Conservation (phyloP, 2,113 vertebrate species). For the Aegypius monachus region DNA sequence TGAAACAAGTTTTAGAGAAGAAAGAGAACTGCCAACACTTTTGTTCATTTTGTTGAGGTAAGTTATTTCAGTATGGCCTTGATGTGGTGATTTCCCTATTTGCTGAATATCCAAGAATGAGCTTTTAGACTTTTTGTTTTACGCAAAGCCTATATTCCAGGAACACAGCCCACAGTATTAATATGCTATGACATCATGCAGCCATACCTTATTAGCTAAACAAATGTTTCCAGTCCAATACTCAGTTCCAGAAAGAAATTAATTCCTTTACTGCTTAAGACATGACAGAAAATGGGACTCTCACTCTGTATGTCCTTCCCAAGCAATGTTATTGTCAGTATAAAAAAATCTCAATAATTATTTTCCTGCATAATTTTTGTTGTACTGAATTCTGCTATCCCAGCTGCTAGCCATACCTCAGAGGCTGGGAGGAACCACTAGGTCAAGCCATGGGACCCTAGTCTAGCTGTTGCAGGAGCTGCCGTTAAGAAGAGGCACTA, state of each 20-base stretch:
- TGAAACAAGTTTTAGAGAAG: neutral
- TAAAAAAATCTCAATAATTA: neutral
- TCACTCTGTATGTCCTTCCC: neutral
- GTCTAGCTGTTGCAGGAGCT: neutral
- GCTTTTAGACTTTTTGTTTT: neutral
- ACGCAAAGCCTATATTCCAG: neutral
- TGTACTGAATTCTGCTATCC: neutral
- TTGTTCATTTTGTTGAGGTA: neutral
- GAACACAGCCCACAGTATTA: neutral
- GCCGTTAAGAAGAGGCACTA: neutral
- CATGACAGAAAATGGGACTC: neutral
- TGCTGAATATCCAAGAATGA: neutral
- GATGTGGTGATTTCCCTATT: neutral
- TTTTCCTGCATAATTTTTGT: neutral
- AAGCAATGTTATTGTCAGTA: neutral
- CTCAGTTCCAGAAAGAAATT: neutral
- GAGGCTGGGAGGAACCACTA: neutral
- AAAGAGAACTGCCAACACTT: neutral
- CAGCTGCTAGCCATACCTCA: neutral
- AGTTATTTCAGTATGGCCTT: neutral
- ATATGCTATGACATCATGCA: neutral
- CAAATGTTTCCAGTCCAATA: neutral
- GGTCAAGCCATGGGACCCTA: neutral
- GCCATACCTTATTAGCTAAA: neutral
- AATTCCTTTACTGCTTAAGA: neutral